phyloP scores from a whole-genome alignment of 2,888 invertebrate genomes.

The Ethmia dodecea region DNA sequence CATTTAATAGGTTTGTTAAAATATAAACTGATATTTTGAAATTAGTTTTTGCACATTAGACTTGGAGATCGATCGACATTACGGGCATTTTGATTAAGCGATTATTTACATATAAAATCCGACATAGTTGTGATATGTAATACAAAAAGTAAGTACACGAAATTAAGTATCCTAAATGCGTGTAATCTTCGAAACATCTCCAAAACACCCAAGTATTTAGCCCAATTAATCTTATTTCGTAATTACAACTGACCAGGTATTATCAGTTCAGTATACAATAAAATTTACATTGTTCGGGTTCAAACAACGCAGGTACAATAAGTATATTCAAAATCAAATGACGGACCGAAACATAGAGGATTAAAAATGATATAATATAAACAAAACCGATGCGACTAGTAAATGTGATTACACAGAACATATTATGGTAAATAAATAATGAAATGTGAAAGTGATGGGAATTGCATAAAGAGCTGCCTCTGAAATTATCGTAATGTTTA shows the following conservation, averaged over 20 bases:
- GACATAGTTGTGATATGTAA: constrained; percentile 49
- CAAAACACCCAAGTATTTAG: constrained; percentile 35
- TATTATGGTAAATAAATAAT: too few species aligned
- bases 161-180: constrained; percentile 33
- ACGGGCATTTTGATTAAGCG: constrained; percentile 34
- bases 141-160: constrained; percentile 43
- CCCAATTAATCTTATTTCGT: constrained; percentile 30
- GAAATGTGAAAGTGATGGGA: too few species aligned
- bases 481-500: too few species aligned
- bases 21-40: constrained; percentile 16
- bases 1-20: constrained; percentile 14
- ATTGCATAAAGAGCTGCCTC: too few species aligned
- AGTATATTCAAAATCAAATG: constrained; percentile 1
- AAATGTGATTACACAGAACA: too few species aligned
- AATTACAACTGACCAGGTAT: constrained; percentile 31
- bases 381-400: too few species aligned
- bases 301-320: constrained; percentile 8
- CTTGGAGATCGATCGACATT: constrained; percentile 34
- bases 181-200: constrained; percentile 37
- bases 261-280: constrained; percentile 29
- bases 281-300: constrained; percentile 27
- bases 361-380: too few species aligned
- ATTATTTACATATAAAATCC: constrained; percentile 44
- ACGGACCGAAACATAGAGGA: too few species aligned
- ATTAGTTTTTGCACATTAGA: constrained; percentile 27